Evolutionary conservation across 2,797 vertebrate genomes (phyloP).

Genomic region (Psittacula echo): DNA sequence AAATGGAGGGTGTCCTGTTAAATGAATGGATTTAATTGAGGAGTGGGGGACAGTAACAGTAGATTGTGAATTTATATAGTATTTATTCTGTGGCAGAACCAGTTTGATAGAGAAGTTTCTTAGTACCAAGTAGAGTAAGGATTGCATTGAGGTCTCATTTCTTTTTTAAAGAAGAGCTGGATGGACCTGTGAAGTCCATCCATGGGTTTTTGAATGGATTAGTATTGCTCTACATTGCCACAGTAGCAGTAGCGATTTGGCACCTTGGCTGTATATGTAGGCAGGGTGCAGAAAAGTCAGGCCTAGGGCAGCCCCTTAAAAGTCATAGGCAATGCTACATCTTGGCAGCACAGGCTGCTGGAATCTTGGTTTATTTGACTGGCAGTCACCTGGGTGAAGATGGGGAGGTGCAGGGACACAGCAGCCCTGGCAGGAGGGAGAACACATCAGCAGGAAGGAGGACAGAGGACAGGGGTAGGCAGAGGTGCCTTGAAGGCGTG

Average conservation of each 20-base stretch:
- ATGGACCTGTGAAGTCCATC: not conserved
- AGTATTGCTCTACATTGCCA: not conserved
- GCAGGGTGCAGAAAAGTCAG: not conserved
- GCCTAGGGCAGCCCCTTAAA: not conserved
- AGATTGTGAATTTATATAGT: not conserved
- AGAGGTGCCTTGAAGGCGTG: not conserved
- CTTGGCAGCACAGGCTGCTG: not conserved
- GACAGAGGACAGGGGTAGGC: not conserved
- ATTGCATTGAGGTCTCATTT: not conserved
- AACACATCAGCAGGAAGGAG: too few species aligned
- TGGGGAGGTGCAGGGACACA: not conserved
- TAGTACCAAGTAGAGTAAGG: not conserved
- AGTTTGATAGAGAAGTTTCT: not conserved
- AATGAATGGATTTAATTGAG: not conserved
- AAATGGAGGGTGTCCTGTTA: not conserved
- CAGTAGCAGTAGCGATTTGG: not conserved
- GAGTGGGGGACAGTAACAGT: not conserved
- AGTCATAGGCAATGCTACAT: not conserved
- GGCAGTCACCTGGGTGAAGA: not conserved
- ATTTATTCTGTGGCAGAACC: not conserved
- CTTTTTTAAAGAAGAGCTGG: not conserved
- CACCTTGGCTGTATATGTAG: rapidly evolving
- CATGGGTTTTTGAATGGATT: not conserved
- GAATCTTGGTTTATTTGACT: not conserved
- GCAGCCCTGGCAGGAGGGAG: not conserved